Conservation (phyloP, 2,888 invertebrate species). For the Nemurella pictetii region DNA sequence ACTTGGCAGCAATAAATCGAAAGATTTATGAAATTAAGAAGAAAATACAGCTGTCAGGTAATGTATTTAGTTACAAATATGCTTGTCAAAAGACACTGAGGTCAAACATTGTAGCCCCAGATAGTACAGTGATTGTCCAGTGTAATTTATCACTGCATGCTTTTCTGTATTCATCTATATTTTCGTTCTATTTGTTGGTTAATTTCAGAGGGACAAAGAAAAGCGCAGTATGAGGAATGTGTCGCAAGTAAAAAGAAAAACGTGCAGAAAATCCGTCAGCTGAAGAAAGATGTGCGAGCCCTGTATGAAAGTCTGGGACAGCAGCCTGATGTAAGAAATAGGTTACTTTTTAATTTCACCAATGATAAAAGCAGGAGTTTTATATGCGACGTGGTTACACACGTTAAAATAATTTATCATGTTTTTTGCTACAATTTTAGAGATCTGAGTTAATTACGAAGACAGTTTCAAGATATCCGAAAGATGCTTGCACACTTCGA, state of each 20-base stretch:
- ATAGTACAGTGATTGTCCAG: too few relatives aligned
- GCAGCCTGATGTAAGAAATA: slow-evolving; percentile 41
- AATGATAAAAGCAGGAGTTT: too few relatives aligned
- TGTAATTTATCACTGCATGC: too few relatives aligned
- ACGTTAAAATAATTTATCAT: too few relatives aligned
- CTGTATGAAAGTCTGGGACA: slow-evolving; percentile 63
- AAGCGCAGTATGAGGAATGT: slow-evolving; percentile 79
- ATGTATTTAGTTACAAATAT: slow-evolving; percentile 38
- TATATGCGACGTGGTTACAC: too few relatives aligned
- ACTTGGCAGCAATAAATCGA: slow-evolving; percentile 66
- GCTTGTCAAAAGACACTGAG: too few relatives aligned
- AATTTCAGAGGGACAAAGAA: slow-evolving; percentile 77
- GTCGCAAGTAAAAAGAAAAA: slow-evolving; percentile 74
- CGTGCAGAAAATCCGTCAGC: slow-evolving; percentile 66
- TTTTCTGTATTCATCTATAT: too few relatives aligned
- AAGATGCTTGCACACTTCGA: slow-evolving; percentile 53
- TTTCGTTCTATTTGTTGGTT: too few relatives aligned
- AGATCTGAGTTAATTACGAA: slow-evolving; percentile 33
- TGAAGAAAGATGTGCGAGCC: slow-evolving; percentile 74
- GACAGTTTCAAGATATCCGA: slow-evolving; percentile 37
- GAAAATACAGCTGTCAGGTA: slow-evolving; percentile 82
- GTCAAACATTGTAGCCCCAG: too few relatives aligned
- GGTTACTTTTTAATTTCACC: too few relatives aligned
- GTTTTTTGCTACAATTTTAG: slow-evolving; percentile 37
- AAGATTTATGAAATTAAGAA: slow-evolving; percentile 85